Evolutionary conservation across 2,888 invertebrate species (phyloP).

Genomic region (Pegoplata infirma): DNA sequence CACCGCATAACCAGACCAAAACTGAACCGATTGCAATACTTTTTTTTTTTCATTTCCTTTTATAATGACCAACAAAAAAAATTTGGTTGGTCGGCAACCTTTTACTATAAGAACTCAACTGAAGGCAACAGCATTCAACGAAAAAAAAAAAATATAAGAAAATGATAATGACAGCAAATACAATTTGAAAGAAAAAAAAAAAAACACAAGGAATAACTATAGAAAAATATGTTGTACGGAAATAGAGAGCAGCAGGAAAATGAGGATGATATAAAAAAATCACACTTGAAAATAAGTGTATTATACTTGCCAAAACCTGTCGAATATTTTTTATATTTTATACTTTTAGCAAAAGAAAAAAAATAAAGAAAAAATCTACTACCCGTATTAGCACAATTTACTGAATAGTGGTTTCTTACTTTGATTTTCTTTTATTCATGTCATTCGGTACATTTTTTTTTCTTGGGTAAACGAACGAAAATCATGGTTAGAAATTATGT

Average conservation of each 20-base stretch:
- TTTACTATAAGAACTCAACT: constrained; percentile 16
- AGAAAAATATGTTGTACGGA: constrained; percentile 19
- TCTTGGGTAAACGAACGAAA: constrained; percentile 38
- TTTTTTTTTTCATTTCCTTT: neutral
- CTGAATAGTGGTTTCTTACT: constrained; percentile 14
- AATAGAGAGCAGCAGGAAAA: neutral
- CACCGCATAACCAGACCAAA: constrained; percentile 3
- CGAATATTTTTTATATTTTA: constrained; percentile 13
- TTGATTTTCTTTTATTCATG: constrained; percentile 11
- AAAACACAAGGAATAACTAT: constrained; percentile 23
- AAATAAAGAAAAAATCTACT: too few species aligned
- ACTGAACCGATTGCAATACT: neutral
- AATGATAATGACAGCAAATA: constrained; percentile 54
- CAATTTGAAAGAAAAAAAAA: constrained; percentile 34
- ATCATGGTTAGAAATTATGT: constrained; percentile 46
- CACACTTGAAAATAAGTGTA: constrained; percentile 42
- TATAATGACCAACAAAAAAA: constrained; percentile 18
- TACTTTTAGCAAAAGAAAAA: constrained; percentile 6
- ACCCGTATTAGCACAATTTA: constrained; percentile 13
- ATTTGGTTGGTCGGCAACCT: constrained; percentile 25
- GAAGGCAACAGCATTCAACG: neutral
- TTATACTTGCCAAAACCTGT: constrained; percentile 51
- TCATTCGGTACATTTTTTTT: constrained; percentile 24
- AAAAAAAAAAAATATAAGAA: constrained; percentile 3
- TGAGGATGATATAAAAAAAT: constrained; percentile 13